A percentile compares a stretch with the other conserved stretches of the same genome.
phyloP scores from a whole-genome alignment of 1,140 invertebrate genomes.

The Ips typographus region DNA sequence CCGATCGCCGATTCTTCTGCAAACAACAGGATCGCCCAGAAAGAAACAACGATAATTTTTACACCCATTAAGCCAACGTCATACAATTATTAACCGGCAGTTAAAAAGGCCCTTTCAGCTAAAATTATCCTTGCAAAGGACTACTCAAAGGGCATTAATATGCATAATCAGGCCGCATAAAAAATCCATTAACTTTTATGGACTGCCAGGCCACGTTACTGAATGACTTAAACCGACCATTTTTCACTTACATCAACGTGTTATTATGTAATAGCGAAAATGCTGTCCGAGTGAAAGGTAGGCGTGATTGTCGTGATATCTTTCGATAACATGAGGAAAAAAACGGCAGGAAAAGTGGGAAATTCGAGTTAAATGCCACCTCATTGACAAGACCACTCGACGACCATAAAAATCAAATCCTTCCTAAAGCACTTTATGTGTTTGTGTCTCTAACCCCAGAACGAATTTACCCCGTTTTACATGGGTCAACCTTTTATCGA shows the following conservation, averaged over 20 bases:
- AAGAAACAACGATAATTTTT: slow-evolving; percentile 32
- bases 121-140: slow-evolving; percentile 35
- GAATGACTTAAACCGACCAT: slow-evolving; percentile 38
- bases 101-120: slow-evolving; percentile 34
- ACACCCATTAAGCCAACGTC: slow-evolving; percentile 28
- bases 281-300: background rate
- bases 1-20: too few species aligned
- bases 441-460: slow-evolving; percentile 11
- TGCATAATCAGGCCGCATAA: slow-evolving; percentile 45
- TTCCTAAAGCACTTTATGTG: slow-evolving; percentile 10
- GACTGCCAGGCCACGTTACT: slow-evolving; percentile 32
- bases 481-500: slow-evolving; percentile 19
- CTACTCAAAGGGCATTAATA: slow-evolving; percentile 45
- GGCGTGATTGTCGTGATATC: background rate
- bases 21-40: background rate
- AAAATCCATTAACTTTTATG: slow-evolving; percentile 47
- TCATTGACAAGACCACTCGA: slow-evolving; percentile 13
- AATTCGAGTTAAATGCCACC: slow-evolving; percentile 1
- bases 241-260: slow-evolving; percentile 36
- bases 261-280: slow-evolving; percentile 30
- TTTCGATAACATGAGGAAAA: background rate
- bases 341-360: background rate
- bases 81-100: slow-evolving; percentile 34
- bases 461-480: slow-evolving; percentile 27
- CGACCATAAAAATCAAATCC: slow-evolving; percentile 24